These are phyloP conservation scores for Rhabdornis inornatus DNA, from an alignment of 2,113 vertebrate species.

Conservation along the genomic window DNA sequence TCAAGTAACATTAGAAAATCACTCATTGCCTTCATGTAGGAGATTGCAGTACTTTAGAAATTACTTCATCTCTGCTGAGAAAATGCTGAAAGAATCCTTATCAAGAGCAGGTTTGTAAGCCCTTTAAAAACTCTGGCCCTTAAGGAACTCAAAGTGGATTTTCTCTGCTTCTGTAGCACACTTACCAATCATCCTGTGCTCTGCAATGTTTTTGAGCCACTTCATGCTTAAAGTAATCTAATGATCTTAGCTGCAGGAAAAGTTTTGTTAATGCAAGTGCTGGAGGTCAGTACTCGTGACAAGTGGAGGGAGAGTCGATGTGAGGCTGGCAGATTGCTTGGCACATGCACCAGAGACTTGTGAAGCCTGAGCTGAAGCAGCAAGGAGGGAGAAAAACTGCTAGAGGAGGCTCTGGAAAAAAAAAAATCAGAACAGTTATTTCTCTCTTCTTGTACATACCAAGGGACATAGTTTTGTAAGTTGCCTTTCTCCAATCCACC, in stretches of 20 bases:
- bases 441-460: not conserved
- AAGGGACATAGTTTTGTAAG: not conserved
- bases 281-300: not conserved
- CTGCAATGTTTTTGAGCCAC: not conserved
- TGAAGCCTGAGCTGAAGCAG: not conserved
- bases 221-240: not conserved
- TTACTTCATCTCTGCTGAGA: not conserved
- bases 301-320: accelerated
- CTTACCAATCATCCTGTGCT: not conserved
- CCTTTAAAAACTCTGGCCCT: not conserved
- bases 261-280: not conserved
- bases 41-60: not conserved
- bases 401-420: not conserved
- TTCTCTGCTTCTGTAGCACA: not conserved
- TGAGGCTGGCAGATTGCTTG: not conserved
- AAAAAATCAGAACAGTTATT: not conserved
- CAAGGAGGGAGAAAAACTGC: not conserved
- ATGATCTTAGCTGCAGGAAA: not conserved
- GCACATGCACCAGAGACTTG: not conserved
- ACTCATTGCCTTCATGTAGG: not conserved
- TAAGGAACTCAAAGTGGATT: not conserved
- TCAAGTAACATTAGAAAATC: not conserved
- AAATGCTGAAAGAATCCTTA: not conserved
- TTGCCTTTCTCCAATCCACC: not conserved
- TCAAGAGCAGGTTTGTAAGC: not conserved